Evolutionary conservation across 35 echinoderm and acorn worm genomes (phyloP).

Genomic region (Diadema setosum): DNA sequence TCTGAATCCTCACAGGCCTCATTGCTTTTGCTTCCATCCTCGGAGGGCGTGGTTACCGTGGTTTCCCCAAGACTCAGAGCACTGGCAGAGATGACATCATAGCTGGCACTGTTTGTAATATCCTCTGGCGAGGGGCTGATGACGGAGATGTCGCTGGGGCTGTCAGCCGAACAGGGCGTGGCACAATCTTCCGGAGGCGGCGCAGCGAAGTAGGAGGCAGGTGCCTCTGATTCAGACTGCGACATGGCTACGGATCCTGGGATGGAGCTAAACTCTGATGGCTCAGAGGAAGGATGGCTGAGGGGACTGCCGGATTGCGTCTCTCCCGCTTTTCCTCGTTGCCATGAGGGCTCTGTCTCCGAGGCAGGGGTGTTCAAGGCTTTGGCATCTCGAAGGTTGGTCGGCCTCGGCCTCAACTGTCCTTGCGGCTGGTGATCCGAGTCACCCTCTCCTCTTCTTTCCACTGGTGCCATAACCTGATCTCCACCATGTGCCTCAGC

Average conservation of each 20-base stretch:
- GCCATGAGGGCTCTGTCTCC: too few species aligned
- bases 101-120: background rate
- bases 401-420: background rate
- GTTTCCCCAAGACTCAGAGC: background rate
- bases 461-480: too few species aligned
- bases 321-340: too few species aligned
- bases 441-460: too few species aligned
- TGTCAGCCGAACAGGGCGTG: background rate
- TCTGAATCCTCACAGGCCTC: background rate
- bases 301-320: background rate
- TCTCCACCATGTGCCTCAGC: too few species aligned
- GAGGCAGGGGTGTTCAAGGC: background rate
- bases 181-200: too few species aligned
- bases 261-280: background rate
- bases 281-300: background rate
- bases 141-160: background rate
- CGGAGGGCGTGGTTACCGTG: too few species aligned
- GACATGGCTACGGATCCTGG: too few species aligned
- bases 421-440: too few species aligned
- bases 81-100: background rate
- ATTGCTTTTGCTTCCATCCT: background rate
- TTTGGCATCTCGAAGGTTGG: background rate
- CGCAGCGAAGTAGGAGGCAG: too few species aligned
- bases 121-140: background rate
- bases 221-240: too few species aligned